phyloP scores from a whole-genome alignment of 2,797 vertebrate species.

The Phataginus tricuspis region DNA sequence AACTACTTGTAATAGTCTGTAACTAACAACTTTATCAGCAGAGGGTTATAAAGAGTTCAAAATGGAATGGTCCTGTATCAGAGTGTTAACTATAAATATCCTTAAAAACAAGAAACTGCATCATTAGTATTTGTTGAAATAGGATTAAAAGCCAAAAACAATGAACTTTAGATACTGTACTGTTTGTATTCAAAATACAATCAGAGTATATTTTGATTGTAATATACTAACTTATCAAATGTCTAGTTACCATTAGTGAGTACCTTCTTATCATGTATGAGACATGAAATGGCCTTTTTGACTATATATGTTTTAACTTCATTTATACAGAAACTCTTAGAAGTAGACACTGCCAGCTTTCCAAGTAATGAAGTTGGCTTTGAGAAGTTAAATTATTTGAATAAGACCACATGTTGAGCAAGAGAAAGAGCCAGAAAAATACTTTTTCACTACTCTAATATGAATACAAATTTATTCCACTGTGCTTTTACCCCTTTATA shows the following conservation, averaged over 20 bases:
- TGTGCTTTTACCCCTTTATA: constrained; percentile 14
- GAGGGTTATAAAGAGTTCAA: neutral
- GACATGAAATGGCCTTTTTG: neutral
- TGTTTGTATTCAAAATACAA: constrained; percentile 33
- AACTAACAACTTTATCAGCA: neutral
- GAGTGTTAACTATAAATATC: neutral
- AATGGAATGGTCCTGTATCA: neutral
- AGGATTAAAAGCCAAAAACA: neutral
- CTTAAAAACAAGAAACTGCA: neutral
- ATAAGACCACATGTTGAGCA: neutral
- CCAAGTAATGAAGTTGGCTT: neutral
- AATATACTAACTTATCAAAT: neutral
- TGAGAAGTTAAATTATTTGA: constrained; percentile 33
- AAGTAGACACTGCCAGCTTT: neutral
- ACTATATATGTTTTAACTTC: neutral
- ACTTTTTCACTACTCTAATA: neutral
- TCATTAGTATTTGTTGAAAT: neutral
- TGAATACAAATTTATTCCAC: neutral
- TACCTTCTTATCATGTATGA: neutral
- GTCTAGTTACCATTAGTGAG: neutral
- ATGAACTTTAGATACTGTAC: neutral
- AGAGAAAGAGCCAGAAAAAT: neutral
- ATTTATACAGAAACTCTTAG: neutral
- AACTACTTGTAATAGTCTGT: neutral
- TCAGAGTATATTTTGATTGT: neutral